phyloP scores from a whole-genome alignment of 2,888 invertebrate genomes.

The Brachypalpus laphriformis region DNA sequence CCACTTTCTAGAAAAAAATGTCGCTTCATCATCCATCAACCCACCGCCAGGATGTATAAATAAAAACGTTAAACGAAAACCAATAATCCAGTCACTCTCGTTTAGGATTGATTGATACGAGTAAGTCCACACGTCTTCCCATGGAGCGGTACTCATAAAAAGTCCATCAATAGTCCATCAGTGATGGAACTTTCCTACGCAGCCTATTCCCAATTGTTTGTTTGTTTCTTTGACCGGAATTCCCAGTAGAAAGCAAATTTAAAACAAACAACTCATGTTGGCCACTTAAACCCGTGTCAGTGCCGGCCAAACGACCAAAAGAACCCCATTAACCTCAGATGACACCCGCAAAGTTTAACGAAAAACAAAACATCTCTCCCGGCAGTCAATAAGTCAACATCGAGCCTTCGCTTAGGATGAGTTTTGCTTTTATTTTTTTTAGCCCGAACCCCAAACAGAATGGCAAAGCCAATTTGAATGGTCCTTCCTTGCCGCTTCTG shows the following conservation, averaged over 20 bases:
- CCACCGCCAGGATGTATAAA: neutral
- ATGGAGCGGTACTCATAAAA: neutral
- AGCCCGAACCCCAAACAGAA: neutral
- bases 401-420: neutral
- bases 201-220: too few relatives aligned
- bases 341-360: neutral
- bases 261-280: conserved; percentile 22
- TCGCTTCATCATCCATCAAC: neutral
- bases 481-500: neutral
- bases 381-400: conserved; percentile 15
- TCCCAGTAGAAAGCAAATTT: conserved; percentile 1
- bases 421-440: too few relatives aligned
- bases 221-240: neutral
- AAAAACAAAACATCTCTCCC: neutral
- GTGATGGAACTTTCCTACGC: neutral
- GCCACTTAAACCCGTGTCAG: conserved; percentile 16
- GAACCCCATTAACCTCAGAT: conserved; percentile 28
- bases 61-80: conserved; percentile 17
- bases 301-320: neutral
- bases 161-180: conserved; percentile 1
- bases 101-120: neutral
- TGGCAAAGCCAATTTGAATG: conserved; percentile 22
- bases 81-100: neutral
- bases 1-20: neutral
- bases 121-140: neutral